phyloP scores from a whole-genome alignment of 2,113 vertebrate species.

The Stigmatopora argus region DNA sequence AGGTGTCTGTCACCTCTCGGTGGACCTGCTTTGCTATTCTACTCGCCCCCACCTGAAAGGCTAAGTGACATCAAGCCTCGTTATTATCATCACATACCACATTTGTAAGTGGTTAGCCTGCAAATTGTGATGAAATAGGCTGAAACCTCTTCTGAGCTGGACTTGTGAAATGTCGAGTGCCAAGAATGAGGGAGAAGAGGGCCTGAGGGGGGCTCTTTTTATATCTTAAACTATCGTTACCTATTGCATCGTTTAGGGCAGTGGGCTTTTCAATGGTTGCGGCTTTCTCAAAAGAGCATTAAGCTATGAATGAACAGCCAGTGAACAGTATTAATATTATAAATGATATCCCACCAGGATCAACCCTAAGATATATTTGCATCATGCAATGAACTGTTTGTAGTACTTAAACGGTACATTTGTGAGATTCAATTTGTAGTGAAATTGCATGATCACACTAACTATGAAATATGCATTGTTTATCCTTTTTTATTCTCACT shows the following conservation, averaged over 20 bases:
- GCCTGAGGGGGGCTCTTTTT: neutral
- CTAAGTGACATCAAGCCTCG: conserved; percentile 88
- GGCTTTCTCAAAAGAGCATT: neutral
- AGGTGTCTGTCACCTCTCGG: conserved; percentile 68
- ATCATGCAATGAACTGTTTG: too few relatives aligned
- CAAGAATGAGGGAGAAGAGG: conserved; percentile 18
- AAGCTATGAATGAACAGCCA: neutral
- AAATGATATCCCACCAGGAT: too few relatives aligned
- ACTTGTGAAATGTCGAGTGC: conserved; percentile 46
- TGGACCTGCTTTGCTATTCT: conserved; percentile 76
- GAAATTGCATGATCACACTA: too few relatives aligned
- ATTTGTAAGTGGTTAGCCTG: conserved; percentile 88
- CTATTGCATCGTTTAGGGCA: neutral
- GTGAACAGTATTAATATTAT: too few relatives aligned
- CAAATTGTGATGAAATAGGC: conserved; percentile 90
- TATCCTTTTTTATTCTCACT: too few relatives aligned
- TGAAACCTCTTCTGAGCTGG: conserved; percentile 67
- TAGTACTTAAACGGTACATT: too few relatives aligned
- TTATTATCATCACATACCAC: conserved; percentile 93
- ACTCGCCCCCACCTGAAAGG: conserved; percentile 62
- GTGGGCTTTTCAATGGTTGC: neutral
- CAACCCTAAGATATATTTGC: too few relatives aligned
- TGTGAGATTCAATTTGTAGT: too few relatives aligned
- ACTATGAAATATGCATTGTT: too few relatives aligned
- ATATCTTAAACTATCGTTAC: neutral